Evolutionary conservation across 2,888 invertebrate species (phyloP), one percentile per base, ranked within the genome.

Genomic region (Drosophila anomelani): DNA sequence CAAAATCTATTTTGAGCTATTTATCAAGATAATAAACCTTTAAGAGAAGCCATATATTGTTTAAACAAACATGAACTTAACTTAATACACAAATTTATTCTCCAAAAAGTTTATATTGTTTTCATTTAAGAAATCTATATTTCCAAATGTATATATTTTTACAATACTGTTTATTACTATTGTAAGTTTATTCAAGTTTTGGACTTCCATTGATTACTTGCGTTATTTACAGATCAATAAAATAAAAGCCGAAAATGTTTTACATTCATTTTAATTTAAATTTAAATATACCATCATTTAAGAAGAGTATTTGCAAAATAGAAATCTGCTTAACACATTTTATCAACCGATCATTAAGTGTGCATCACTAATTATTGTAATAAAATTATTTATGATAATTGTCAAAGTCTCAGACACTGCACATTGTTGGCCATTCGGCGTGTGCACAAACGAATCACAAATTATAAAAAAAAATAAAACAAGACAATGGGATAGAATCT

Each of bases 321-420:
- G 0, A 75, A 64, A 56, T 70, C 72, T 77, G 64, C 62, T 15
- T 74, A 62, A 70, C 77, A 70, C 1, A 26, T 36, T 61, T 34
- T 20, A n/a, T 67, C 64, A 77, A 66, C 67, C 20, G 79, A 78
- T 72, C 79, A 81, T 80, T 80, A 85, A 68, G 68, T 80, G 75
- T 76, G 78, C 88, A 78, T 81, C 70, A 68, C 72, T 81, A 77
- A 86, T 81, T 78, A 85, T 88, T 81, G 86, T 80, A 86, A 83
- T 86, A 75, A 69, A 78, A 74, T 79, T 81, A 77, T 83, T 83
- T 79, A 82, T 79, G 77, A 82, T 79, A 77, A 75, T 80, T 79
- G 73, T 75, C 67, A 53, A 68, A 60, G 62, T 73, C 63, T 54
- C 67, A 67, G 67, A 47, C 67, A 67, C 62, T 77, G 58, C 71